Base-by-base conservation (phyloP, 2,797 vertebrate genomes). In the Florisuga fusca region DNA sequence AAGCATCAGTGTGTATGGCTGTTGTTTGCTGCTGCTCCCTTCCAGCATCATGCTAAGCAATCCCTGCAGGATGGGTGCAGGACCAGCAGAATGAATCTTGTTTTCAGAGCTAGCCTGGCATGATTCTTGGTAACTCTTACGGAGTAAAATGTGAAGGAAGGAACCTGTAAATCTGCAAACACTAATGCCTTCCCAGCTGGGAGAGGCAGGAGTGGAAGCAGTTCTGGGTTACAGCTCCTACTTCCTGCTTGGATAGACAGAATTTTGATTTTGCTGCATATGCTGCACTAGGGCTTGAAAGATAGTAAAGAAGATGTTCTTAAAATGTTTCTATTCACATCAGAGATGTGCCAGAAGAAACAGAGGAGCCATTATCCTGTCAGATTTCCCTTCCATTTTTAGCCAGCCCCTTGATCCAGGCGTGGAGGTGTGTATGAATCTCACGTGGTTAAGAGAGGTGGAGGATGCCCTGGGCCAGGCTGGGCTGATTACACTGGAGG, bases 401-500 rank as follows among this genome's bases (percentile, higher is more conserved):
- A 22, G 3, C 27, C 64, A 46, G 58, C 55, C 46, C 46, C 36
- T 84, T 84, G 41, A 45, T 36, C 50, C 71, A 55, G 67, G 76
- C 67, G 16, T 38, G 79, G 81, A 80, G 85, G 27, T 54, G 9
- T 5, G 17, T 69, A 20, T 57, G 79, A 46, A 53, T 20, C 33
- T 29, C 59, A 77, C 15, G 1, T 9, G 55, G 93, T 27, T 68
- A n/a, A 38, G 41, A 22, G 59, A 71, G 54, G 64, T 36, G 75
- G 23, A 27, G 29, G 76, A 25, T 11, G 64, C 71, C 58, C 59
- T 8, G 64, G 15, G 22, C 21, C 31, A 14, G 33, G 23, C 3
- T 15, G 21, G 68, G 59, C 46, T 31, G 43, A 5, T 93, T 98
- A 99, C 95, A 99, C 98, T 0, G 99, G 98, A 8, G 99, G 98